Percentiles rank a stretch among this genome's conserved stretches.
phyloP scores from a whole-genome alignment of 2,888 invertebrate species.

The Patella pellucida region DNA sequence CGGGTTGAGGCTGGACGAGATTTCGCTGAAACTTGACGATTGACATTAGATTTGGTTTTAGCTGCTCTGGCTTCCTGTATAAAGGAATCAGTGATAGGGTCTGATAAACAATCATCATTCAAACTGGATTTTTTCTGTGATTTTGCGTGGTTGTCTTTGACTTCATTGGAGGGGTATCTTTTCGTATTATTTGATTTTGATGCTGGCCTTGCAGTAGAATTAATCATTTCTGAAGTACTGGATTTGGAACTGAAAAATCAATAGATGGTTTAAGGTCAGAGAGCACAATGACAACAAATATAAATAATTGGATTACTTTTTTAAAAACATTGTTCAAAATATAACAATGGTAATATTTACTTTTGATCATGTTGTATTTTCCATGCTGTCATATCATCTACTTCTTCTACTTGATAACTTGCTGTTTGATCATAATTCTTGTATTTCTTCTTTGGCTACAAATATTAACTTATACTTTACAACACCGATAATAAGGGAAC shows the following conservation, averaged over 20 bases:
- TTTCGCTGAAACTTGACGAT: slow-evolving; percentile 23
- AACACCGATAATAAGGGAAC: neutral
- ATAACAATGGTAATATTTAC: no score
- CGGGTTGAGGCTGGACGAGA: slow-evolving; percentile 38
- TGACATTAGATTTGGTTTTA: slow-evolving; percentile 20
- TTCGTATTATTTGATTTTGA: no score
- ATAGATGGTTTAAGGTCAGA: no score
- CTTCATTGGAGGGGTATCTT: neutral
- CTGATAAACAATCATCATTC: neutral
- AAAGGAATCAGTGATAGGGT: neutral
- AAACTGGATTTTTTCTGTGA: neutral
- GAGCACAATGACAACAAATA: no score
- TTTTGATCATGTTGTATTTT: slow-evolving; percentile 29
- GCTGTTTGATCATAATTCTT: slow-evolving; percentile 36
- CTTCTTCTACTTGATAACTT: slow-evolving; percentile 48
- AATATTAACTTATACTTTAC: neutral
- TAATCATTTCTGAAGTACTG: no score
- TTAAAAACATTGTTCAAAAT: no score
- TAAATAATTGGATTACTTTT: no score
- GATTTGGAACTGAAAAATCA: no score
- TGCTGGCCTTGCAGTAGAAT: no score
- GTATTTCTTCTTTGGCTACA: slow-evolving; percentile 1
- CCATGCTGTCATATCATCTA: slow-evolving; percentile 47
- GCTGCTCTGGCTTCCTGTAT: slow-evolving; percentile 6
- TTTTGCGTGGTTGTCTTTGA: neutral